phyloP scores from a whole-genome alignment of 2,888 invertebrate genomes.

The Cataglyphis rosenhaueri region DNA sequence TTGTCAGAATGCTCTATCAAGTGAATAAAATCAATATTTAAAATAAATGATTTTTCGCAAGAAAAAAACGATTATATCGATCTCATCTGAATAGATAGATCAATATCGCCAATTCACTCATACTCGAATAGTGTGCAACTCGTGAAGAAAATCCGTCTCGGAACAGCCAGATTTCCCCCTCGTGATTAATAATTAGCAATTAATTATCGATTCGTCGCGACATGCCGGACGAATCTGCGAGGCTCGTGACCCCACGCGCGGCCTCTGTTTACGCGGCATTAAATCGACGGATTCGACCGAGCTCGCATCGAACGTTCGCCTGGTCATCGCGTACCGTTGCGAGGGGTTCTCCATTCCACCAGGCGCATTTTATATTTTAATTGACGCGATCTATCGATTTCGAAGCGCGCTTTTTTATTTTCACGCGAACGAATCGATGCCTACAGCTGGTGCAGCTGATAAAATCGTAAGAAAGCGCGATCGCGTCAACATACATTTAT shows the following conservation, averaged over 20 bases:
- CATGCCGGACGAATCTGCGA: slow-evolving; percentile 16
- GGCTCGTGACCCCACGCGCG: slow-evolving; percentile 16
- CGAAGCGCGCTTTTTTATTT: neutral
- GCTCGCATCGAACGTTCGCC: neutral
- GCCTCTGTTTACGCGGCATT: slow-evolving; percentile 18
- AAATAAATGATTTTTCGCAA: slow-evolving; percentile 6
- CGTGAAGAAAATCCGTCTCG: neutral
- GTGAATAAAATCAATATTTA: neutral
- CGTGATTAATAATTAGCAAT: slow-evolving; percentile 62
- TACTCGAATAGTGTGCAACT: neutral
- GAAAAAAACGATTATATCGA: neutral
- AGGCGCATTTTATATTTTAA: slow-evolving; percentile 28
- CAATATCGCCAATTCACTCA: neutral
- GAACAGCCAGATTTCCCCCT: neutral
- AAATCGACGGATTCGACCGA: slow-evolving; percentile 23
- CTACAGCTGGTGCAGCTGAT: neutral
- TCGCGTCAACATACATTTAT: neutral
- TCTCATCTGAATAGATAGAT: neutral
- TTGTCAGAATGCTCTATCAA: neutral
- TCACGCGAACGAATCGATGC: neutral
- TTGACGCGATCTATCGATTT: slow-evolving; percentile 31
- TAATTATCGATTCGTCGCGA: slow-evolving; percentile 69
- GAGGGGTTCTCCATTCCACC: neutral
- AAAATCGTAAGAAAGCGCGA: slow-evolving; percentile 3
- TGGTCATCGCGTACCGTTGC: neutral